Conservation (phyloP, 1,140 invertebrate species). For the Halesus radiatus region DNA sequence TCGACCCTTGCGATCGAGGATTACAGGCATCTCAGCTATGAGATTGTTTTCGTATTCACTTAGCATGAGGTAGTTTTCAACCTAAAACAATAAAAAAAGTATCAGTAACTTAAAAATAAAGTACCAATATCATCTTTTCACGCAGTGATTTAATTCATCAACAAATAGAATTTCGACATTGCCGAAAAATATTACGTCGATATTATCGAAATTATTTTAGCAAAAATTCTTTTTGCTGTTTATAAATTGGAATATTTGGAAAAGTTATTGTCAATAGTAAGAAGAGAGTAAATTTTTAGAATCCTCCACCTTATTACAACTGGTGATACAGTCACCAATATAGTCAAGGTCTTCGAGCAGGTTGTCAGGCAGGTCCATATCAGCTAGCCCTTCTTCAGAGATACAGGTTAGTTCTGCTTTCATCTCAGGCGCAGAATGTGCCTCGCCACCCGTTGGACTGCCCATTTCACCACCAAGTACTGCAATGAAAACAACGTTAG, state of each 20-base stretch:
- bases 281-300: background rate
- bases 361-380: conserved; percentile 86
- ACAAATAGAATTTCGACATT: too few relatives aligned
- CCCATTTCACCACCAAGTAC: conserved; percentile 72
- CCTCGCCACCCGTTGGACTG: conserved; percentile 64
- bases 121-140: too few relatives aligned
- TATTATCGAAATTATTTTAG: too few relatives aligned
- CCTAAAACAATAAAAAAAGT: conserved; percentile 60
- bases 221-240: too few relatives aligned
- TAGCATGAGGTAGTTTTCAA: conserved; percentile 88
- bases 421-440: conserved; percentile 64
- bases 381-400: conserved; percentile 87
- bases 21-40: conserved; percentile 82
- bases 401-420: conserved; percentile 87
- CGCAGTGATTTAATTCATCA: too few relatives aligned
- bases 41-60: conserved; percentile 91
- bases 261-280: background rate
- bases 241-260: conserved; percentile 1
- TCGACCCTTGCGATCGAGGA: conserved; percentile 77
- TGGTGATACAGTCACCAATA: conserved; percentile 88
- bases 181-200: too few relatives aligned
- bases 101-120: too few relatives aligned
- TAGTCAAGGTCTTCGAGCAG: conserved; percentile 85
- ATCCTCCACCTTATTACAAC: conserved; percentile 83
- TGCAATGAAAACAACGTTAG: conserved; percentile 45